Evolutionary conservation across 37 sponge, comb jelly and placozoan genomes (phyloP), one percentile per base, ranked within the genome.

Genomic region (Beroe forskalii): DNA sequence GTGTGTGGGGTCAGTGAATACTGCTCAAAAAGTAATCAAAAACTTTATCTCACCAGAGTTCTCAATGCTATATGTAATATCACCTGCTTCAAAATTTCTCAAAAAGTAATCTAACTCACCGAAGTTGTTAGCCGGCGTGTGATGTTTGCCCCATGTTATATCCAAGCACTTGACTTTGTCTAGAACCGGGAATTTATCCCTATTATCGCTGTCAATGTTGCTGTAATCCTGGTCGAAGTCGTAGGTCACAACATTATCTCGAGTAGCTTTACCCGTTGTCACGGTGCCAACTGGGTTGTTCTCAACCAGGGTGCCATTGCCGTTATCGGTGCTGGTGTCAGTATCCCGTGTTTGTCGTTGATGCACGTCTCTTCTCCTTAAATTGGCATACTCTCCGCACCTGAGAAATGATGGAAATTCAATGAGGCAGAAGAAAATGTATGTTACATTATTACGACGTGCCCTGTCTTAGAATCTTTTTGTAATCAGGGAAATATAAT

Each of bases 161-260:
- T 44, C 55, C n/a, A 80, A 44, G 22, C 86, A 80, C 86, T 41
- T 80, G 12, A 48, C n/a, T 27, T 41, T 80, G 86, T 80, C 86
- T 6, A 80, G 37, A 9, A 23, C 31, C 14, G 86, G 86, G 86
- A 24, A 80, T 14, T 36, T 37, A 33, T 48, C 55, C 55, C 12
- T 48, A 12, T 48, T 48, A 12, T 48, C 12, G 12, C 12, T 48
- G 55, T 48, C 55, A 12, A 48, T 48, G 55, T 48, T 48, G 12
- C 12, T 48, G 55, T 48, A 6, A 48, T 48, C 12, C 55, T 12
- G 12, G 6, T 12, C 55, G 12, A 12, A 48, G 12, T 6, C 12
- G 55, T 17, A 17, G 55, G 6, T 48, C 6, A 12, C 12, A 12
- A 17, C 55, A 48, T 48, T 48, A 6, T 12, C 55, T 48, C 55